Evolutionary conservation across 2,113 vertebrate genomes (phyloP), one percentile per base, ranked within the genome.

Genomic region (Macaca nemestrina): DNA sequence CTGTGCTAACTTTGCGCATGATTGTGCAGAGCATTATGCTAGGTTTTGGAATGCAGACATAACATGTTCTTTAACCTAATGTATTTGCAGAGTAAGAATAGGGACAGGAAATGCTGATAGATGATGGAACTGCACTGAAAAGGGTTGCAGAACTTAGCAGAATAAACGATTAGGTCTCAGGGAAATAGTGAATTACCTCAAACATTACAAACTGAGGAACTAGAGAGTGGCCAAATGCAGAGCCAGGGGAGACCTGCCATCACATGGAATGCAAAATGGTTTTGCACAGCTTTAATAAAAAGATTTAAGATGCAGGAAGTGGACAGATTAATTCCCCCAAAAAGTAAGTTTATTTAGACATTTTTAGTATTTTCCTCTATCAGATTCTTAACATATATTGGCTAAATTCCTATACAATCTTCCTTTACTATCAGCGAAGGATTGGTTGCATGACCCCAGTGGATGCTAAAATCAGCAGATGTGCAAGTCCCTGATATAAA

Each of bases 181-280:
- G 35, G 30, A 72, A 43, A n/a, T 0, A 14, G 45, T 4, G 9
- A 27, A 2, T 4, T 2, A 4, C 25, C 40, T 72, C 22, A 14
- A 1, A 25, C 40, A 3, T 1, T 3, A 25, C 3, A n/a, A 43
- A 25, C 2, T 14, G 25, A n/a, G 23, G 17, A 16, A 12, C 40
- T 6, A 48, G 79, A n/a, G 16, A 45, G 52, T 35, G 52, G 7
- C 23, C 38, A 30, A 8, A 9, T 5, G 43, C 22, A 52, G 35
- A 48, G 12, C 32, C 57, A 2, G 22, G n/a, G 48, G n/a, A 55
- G 30, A 55, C 22, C 22, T 0, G 0, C 4, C 20, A 40, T 40
- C 4, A 6, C 6, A 11, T 8, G 17, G 72, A 73, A 38, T 8
- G 18, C 8, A 30, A 64, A 30, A 27, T 5, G 43, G 20, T 11